Base-by-base conservation (phyloP, 2,888 invertebrate genomes). In the Sarcophaga variegata region DNA sequence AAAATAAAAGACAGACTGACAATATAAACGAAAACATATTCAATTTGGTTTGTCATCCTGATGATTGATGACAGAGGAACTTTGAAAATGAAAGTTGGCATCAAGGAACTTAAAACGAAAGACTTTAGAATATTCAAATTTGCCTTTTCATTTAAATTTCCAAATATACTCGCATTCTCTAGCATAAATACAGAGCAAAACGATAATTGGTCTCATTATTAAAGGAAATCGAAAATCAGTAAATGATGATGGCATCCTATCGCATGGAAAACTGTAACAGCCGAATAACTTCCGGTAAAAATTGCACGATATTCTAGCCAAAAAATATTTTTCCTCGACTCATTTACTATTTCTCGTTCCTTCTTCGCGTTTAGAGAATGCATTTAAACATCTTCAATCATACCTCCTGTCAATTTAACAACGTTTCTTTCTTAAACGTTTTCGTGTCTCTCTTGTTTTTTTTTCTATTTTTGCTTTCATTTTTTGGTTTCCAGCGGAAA, bases 141-240 rank as follows among this genome's bases (percentile, higher is more conserved):
- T 49, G 2, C 1, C n/a, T 11, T 27, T 54, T 11, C 4, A 49
- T 27, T 64, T 54, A 22, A 49, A 27, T 12, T 60, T 60, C 27
- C 49, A 71, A 37, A 72, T 75, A 47, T 20, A 63, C 20, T 14
- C 66, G 54, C 79, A 79, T 75, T 83, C 83, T 75, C 75, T 84
- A 79, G 60, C 84, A 84, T 79, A 81, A 87, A 81, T 37, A 37
- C 10, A 10, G 8, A 10, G 37, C 78, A 78, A 72, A 83, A 59
- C 66, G 54, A 60, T 87, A 84, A 87, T 87, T 87, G 87, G 62
- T 74, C 47, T 67, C 47, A 67, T 66, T 74, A 74, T 74, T 59
- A 71, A 71, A 81, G 87, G 83, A 87, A 87, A 87, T 81, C 66
- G 77, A 83, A 87, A 81, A 84, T 84, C 72, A 77, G 62, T 70